phyloP scores from a whole-genome alignment of 2,113 vertebrate genomes.

The Hymenochirus boettgeri region DNA sequence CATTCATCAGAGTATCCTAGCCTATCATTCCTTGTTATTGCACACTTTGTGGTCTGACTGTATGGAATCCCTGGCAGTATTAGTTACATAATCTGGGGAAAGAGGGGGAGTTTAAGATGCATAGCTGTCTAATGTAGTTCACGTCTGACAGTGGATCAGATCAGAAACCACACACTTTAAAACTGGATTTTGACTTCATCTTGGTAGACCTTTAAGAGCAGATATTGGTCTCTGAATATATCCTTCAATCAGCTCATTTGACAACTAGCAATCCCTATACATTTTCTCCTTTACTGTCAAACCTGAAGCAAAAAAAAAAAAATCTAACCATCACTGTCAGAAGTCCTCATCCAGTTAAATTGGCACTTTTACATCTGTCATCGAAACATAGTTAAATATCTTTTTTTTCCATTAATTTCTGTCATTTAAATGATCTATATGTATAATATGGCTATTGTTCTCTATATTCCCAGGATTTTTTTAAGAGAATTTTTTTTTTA shows the following conservation, averaged over 20 bases:
- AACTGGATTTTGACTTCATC: conserved; percentile 16
- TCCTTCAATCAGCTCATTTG: conserved; percentile 26
- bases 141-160: conserved; percentile 16
- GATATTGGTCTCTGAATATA: conserved; percentile 16
- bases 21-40: background rate
- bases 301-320: conserved; percentile 20
- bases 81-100: conserved; percentile 10
- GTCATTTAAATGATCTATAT: conserved; percentile 36
- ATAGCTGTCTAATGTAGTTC: conserved; percentile 23
- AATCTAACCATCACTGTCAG: conserved; percentile 12
- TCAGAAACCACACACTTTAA: conserved; percentile 18
- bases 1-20: background rate
- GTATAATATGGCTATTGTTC: conserved; percentile 35
- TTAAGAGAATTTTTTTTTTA: no score
- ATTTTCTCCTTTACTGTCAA: conserved; percentile 33
- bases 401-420: conserved; percentile 33
- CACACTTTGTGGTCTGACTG: conserved; percentile 20
- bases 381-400: conserved; percentile 37
- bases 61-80: conserved; percentile 1
- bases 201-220: conserved; percentile 28
- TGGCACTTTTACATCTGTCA: conserved; percentile 38
- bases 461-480: no score
- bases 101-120: background rate
- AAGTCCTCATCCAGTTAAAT: conserved; percentile 30
- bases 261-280: conserved; percentile 25